Percentiles rank a stretch among this genome's conserved stretches.
Conservation (phyloP, 2,888 invertebrate genomes). For the Drosophila neotestacea region DNA sequence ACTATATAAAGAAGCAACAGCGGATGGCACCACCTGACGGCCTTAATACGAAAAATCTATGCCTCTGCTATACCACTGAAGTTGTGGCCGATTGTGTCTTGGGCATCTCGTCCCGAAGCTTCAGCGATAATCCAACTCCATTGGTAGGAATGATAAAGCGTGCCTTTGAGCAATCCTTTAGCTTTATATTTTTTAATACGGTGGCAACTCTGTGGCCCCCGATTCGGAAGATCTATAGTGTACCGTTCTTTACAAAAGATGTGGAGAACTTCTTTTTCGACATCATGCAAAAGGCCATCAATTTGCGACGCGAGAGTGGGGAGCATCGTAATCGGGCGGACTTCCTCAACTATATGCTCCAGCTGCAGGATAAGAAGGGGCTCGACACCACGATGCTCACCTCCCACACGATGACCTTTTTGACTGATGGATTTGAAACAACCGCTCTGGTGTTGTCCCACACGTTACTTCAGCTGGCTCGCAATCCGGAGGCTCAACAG, state of each 20-base stretch:
- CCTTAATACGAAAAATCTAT: slow-evolving; percentile 84
- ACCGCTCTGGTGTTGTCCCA: slow-evolving; percentile 75
- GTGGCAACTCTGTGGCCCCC: slow-evolving; percentile 77
- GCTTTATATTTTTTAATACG: slow-evolving; percentile 58
- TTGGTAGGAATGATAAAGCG: slow-evolving; percentile 77
- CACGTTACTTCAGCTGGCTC: slow-evolving; percentile 72
- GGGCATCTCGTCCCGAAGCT: slow-evolving; percentile 85
- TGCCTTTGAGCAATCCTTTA: slow-evolving; percentile 75
- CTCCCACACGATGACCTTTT: slow-evolving; percentile 81
- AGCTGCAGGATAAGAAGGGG: slow-evolving; percentile 80
- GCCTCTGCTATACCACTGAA: slow-evolving; percentile 84
- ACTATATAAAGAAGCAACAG: slow-evolving; percentile 82
- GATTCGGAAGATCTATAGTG: slow-evolving; percentile 66
- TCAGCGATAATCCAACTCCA: slow-evolving; percentile 75
- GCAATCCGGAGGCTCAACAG: slow-evolving; percentile 67
- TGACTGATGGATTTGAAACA: slow-evolving; percentile 83
- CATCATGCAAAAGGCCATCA: slow-evolving; percentile 71
- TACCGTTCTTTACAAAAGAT: slow-evolving; percentile 83
- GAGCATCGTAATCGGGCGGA: slow-evolving; percentile 69
- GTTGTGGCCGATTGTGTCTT: slow-evolving; percentile 85
- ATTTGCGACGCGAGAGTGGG: slow-evolving; percentile 59
- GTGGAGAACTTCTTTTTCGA: slow-evolving; percentile 87
- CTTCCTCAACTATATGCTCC: slow-evolving; percentile 81
- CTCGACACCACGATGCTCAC: slow-evolving; percentile 65
- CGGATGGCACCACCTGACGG: slow-evolving; percentile 76